A percentile compares a stretch with the other conserved stretches of the same genome.
Evolutionary conservation across 2,113 vertebrate genomes (phyloP).

Genomic region (Acanthisitta chloris): DNA sequence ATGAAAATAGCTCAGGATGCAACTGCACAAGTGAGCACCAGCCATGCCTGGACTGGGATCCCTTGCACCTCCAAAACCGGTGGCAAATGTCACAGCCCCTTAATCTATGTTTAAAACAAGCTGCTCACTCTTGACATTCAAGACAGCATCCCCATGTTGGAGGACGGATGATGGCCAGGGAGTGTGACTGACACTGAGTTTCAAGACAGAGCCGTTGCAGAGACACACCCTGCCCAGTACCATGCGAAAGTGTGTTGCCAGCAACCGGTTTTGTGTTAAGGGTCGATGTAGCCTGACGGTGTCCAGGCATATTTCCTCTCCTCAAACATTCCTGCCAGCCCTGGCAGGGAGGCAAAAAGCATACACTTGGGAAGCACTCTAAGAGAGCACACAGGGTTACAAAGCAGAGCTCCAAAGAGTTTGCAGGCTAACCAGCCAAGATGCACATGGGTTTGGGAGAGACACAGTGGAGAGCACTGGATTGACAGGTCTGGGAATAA

Average conservation of each 20-base stretch:
- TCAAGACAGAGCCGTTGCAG: neutral
- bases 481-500: slow-evolving; percentile 54
- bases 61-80: neutral
- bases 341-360: neutral
- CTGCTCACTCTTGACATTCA: neutral
- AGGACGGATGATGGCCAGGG: neutral
- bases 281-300: neutral
- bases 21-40: neutral
- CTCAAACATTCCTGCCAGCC: neutral
- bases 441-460: neutral
- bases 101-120: neutral
- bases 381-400: neutral
- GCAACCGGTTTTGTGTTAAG: neutral
- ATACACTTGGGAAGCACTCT: neutral
- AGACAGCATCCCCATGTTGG: neutral
- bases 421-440: neutral
- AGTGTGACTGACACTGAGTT: neutral
- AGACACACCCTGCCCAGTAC: neutral
- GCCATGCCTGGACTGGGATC: neutral
- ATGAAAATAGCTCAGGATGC: neutral
- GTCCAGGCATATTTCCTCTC: neutral
- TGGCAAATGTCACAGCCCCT: neutral
- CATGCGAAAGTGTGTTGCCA: neutral
- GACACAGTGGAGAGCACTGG: neutral
- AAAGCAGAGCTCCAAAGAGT: neutral